A percentile compares a stretch with the other conserved stretches of the same genome.
These are phyloP conservation scores for Catostylus mosaicus DNA, from an alignment of 30 jellyfish, hydroid and myxozoan species.

Conservation along the genomic window DNA sequence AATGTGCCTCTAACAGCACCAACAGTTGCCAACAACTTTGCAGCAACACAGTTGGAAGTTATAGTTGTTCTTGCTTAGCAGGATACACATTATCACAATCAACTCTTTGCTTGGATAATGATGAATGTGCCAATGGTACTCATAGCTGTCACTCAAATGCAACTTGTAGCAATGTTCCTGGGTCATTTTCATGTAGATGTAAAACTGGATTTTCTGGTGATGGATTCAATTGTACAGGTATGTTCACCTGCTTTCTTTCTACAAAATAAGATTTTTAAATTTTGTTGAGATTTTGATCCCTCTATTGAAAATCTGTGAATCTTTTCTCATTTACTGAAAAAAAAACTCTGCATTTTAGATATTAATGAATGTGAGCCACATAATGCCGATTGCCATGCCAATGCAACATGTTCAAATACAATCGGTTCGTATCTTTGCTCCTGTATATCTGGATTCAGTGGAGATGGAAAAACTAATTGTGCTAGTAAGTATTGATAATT, in stretches of 20 bases:
- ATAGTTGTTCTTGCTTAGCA: too few relatives aligned
- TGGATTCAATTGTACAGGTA: constrained; percentile 21
- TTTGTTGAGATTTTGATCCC: too few relatives aligned
- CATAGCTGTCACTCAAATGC: constrained; percentile 19
- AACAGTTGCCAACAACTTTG: too few relatives aligned
- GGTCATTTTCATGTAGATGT: constrained; percentile 17
- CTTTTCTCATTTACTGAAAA: too few relatives aligned
- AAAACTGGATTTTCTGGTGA: constrained; percentile 20
- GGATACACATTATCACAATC: not conserved
- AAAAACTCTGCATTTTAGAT: not conserved
- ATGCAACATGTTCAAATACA: constrained; percentile 6
- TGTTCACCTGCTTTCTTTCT: not conserved
- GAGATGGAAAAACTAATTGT: not conserved
- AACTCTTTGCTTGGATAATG: not conserved
- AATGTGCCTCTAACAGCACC: too few relatives aligned
- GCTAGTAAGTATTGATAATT: not conserved
- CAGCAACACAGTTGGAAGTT: too few relatives aligned
- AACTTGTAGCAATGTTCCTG: constrained; percentile 5
- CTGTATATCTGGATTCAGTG: constrained; percentile 19
- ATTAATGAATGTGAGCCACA: not conserved
- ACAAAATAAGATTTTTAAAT: too few relatives aligned
- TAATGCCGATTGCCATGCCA: not conserved
- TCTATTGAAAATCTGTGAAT: too few relatives aligned
- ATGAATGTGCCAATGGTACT: not conserved
- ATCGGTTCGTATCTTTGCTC: constrained; percentile 5